Percentiles rank a stretch among this genome's conserved stretches.
These are phyloP conservation scores for Cremastobaeus sp. DNA, from an alignment of 2,888 invertebrate species.

Conservation along the genomic window DNA sequence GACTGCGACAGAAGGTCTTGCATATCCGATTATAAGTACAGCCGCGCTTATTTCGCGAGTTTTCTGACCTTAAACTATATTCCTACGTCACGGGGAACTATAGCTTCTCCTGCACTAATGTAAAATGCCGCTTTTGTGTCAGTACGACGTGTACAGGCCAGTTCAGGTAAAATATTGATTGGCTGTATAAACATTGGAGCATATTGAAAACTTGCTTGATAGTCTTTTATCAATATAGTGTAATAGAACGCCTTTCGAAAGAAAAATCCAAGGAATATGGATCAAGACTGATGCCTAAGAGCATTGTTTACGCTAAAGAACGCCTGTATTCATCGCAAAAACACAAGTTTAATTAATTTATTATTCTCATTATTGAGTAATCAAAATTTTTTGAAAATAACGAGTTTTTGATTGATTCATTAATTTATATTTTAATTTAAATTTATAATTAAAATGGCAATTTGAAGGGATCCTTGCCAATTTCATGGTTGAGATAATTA, in stretches of 20 bases:
- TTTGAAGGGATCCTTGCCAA: too few relatives aligned
- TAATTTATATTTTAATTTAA: too few relatives aligned
- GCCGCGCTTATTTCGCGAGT: slow-evolving; percentile 19
- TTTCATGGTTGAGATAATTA: too few relatives aligned
- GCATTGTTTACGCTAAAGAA: too few relatives aligned
- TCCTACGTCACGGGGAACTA: slow-evolving; percentile 39
- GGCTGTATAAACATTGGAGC: slow-evolving; percentile 36
- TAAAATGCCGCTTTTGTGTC: slow-evolving; percentile 48
- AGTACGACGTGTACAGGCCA: slow-evolving; percentile 47
- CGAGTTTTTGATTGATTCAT: too few relatives aligned
- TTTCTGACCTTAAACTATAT: slow-evolving; percentile 55
- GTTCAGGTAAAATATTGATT: slow-evolving; percentile 51
- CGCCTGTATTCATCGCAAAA: too few relatives aligned
- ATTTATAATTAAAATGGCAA: too few relatives aligned
- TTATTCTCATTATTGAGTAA: too few relatives aligned
- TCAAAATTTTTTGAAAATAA: too few relatives aligned
- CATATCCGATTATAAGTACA: slow-evolving; percentile 1
- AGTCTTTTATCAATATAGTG: slow-evolving; percentile 45
- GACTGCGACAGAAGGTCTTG: neutral
- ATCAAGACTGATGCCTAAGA: too few relatives aligned
- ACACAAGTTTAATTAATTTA: too few relatives aligned
- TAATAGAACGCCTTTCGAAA: slow-evolving; percentile 30
- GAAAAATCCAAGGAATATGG: slow-evolving; percentile 37
- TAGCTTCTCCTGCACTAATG: slow-evolving; percentile 27
- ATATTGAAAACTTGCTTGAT: slow-evolving; percentile 38